These are phyloP conservation scores for Temnothorax curvispinosus DNA, from an alignment of 1,140 invertebrate genomes.

Conservation along the genomic window DNA sequence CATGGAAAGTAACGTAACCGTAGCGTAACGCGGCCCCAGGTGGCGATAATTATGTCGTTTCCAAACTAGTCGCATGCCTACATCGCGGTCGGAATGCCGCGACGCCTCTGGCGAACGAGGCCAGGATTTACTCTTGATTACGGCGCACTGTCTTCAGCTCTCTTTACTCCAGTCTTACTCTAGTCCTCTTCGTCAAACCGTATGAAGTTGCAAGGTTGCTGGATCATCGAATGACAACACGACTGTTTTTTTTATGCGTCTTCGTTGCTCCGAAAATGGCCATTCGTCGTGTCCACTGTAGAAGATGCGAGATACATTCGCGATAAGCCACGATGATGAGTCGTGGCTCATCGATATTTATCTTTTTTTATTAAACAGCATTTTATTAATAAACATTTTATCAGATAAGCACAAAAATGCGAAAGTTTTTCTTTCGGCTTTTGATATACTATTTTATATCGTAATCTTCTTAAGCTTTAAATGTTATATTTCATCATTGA, in stretches of 20 bases:
- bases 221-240: constrained; percentile 41
- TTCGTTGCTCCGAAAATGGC: constrained; percentile 53
- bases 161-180: not conserved
- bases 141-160: constrained; percentile 29
- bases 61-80: constrained; percentile 69
- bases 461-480: not conserved
- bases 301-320: not conserved
- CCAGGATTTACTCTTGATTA: constrained; percentile 54
- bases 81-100: constrained; percentile 51
- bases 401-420: not conserved
- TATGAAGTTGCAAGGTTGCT: constrained; percentile 63
- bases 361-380: not conserved
- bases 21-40: constrained; percentile 31
- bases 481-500: not conserved
- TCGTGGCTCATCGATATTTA: not conserved
- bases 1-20: constrained; percentile 52
- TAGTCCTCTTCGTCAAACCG: constrained; percentile 40
- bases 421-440: not conserved
- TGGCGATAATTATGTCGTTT: constrained; percentile 71
- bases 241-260: not conserved
- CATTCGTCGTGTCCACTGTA: not conserved
- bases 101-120: constrained; percentile 50
- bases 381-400: not conserved
- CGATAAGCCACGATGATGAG: not conserved
- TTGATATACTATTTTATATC: not conserved